phyloP scores from a whole-genome alignment of 2,113 vertebrate species.

The Notothenia coriiceps region DNA sequence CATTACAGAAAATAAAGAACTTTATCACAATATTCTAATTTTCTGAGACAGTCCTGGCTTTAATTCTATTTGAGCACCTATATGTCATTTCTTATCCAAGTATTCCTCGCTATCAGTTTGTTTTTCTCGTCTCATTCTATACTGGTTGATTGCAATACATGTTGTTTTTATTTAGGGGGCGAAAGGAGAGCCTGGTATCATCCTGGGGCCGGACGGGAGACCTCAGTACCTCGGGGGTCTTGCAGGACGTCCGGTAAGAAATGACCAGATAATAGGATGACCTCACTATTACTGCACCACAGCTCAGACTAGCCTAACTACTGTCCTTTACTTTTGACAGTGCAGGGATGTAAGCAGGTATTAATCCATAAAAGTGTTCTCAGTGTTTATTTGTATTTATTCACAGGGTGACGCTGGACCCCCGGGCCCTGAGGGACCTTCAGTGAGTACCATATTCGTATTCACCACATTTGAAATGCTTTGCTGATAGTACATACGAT shows the following conservation, averaged over 20 bases:
- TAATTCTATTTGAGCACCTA: no score
- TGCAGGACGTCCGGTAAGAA: conserved; percentile 68
- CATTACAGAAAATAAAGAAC: no score
- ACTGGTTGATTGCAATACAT: neutral
- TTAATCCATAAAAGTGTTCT: neutral
- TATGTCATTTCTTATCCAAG: no score
- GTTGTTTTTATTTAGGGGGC: conserved; percentile 72
- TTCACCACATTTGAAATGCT: neutral
- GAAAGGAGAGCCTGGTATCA: conserved; percentile 84
- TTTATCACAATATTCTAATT: no score
- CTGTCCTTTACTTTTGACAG: no score
- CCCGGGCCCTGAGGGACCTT: conserved; percentile 77
- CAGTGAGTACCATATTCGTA: conserved; percentile 61
- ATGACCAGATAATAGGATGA: neutral
- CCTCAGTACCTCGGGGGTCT: conserved; percentile 70
- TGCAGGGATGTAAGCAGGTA: neutral
- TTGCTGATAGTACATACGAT: neutral
- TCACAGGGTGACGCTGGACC: conserved; percentile 77
- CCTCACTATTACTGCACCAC: neutral
- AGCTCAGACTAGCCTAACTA: no score
- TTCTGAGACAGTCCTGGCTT: no score
- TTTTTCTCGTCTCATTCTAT: neutral
- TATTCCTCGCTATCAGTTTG: no score
- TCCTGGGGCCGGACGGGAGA: conserved; percentile 78
- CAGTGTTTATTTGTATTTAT: neutral